Percentiles rank a stretch among this genome's conserved stretches.
Evolutionary conservation across 2,113 vertebrate genomes (phyloP).

Genomic region (Pristiophorus japonicus): DNA sequence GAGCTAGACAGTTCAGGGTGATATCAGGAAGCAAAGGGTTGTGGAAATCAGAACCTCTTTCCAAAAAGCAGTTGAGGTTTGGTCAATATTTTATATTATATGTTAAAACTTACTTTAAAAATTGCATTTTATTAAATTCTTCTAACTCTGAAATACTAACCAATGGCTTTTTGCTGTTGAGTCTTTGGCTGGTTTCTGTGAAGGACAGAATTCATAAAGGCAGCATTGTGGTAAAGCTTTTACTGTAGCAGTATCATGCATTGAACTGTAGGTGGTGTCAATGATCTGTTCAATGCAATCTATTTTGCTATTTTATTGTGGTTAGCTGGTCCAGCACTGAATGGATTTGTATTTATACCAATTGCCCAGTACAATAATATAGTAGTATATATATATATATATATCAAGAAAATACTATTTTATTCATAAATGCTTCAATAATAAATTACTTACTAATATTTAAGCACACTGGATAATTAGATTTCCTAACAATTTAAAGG

Average conservation of each 20-base stretch:
- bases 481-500: background rate
- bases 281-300: background rate
- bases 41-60: background rate
- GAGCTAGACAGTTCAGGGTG: background rate
- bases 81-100: background rate
- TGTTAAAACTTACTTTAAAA: background rate
- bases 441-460: no score
- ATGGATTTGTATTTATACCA: background rate
- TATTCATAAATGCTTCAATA: no score
- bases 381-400: no score
- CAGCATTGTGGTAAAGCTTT: background rate
- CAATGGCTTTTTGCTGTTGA: constrained; percentile 6
- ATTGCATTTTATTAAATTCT: background rate
- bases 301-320: background rate
- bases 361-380: background rate
- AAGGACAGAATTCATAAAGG: background rate
- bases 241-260: background rate
- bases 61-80: background rate
- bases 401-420: no score
- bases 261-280: constrained; percentile 18
- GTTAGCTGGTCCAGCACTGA: background rate
- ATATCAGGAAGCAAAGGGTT: background rate
- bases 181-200: constrained; percentile 29
- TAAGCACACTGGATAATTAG: background rate
- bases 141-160: background rate